Base-by-base conservation (phyloP, 2,797 vertebrate species). In the Lepilemur septentrionalis region DNA sequence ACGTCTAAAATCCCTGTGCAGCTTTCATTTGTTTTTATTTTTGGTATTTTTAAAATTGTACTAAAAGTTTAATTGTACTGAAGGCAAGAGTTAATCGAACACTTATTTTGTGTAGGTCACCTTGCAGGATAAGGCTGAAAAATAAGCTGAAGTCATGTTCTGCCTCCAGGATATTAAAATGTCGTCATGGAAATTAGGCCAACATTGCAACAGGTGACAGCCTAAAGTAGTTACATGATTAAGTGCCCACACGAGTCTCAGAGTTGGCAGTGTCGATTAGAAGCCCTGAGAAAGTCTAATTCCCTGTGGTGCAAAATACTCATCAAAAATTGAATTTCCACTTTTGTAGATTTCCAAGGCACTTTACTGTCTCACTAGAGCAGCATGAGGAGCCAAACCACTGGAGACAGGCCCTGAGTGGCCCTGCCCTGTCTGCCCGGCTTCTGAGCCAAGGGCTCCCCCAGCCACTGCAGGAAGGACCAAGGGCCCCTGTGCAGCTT, bases 241-340 rank as follows among this genome's bases (percentile, higher is more conserved):
- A 57, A 78, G 79, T 48, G 61, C 35, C 14, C 55, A 85, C 73
- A 73, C 41, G 38, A 59, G 76, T 65, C 43, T 91, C 63, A 0
- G 35, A 70, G 52, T 4, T 73, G 50, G 93, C 10, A 48, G 57
- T 81, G 81, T 92, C 35, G 82, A 32, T 76, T 59, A 93, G 78
- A 96, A 94, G 75, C 38, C 55, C 32, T 79, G 52, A 91, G 78
- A 79, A 92, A 92, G 73, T 91, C 18, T 18, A 90, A 82, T 63
- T 85, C 25, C 8, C 32, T 50, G 11, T 2, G 46, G 52, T 89
- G 5, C 6, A 70, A 95, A 90, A 70, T 55, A 73, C 18, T 95
- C 65, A 83, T 46, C 50, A 84, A 72, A 81, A 95, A 95, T 70
- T n/a, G 13, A 89, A 73, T 96, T 92, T 89, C 75, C 18, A 35